Evolutionary conservation across 2,113 vertebrate genomes (phyloP).

Genomic region (Pristiophorus japonicus): DNA sequence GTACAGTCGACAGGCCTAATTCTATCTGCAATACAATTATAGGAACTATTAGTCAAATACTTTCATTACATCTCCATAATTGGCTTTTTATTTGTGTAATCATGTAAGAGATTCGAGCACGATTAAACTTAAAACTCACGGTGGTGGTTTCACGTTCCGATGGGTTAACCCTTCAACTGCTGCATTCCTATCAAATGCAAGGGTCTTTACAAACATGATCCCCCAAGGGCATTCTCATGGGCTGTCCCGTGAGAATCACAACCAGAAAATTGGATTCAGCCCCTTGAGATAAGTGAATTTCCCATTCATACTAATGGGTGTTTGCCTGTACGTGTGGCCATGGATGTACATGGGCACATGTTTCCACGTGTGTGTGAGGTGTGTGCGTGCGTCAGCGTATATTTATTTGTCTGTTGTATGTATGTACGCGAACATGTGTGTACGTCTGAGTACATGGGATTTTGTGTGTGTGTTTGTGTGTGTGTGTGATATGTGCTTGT

Average conservation of each 20-base stretch:
- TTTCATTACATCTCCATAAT: conserved; percentile 18
- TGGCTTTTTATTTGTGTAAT: conserved; percentile 36
- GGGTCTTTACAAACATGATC: not conserved
- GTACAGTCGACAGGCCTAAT: not conserved
- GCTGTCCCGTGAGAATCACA: not conserved
- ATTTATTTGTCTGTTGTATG: not conserved
- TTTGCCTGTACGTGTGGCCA: not conserved
- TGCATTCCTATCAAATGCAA: not conserved
- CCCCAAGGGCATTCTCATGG: not conserved
- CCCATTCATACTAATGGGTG: not conserved
- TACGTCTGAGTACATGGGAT: not conserved
- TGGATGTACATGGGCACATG: not conserved
- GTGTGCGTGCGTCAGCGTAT: not conserved
- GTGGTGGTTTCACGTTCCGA: not conserved
- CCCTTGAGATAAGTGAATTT: not conserved
- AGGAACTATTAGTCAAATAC: conserved; percentile 24
- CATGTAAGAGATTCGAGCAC: conserved; percentile 18
- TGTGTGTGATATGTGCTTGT: not conserved
- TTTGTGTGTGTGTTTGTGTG: not conserved
- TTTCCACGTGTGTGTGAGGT: not conserved
- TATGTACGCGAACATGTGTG: not conserved
- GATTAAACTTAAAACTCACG: conserved; percentile 15
- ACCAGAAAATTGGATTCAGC: not conserved
- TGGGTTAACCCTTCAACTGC: not conserved
- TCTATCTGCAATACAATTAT: conserved; percentile 18